These are phyloP conservation scores for Scaptomyza hsui DNA, from an alignment of 1,140 invertebrate genomes.

Conservation along the genomic window DNA sequence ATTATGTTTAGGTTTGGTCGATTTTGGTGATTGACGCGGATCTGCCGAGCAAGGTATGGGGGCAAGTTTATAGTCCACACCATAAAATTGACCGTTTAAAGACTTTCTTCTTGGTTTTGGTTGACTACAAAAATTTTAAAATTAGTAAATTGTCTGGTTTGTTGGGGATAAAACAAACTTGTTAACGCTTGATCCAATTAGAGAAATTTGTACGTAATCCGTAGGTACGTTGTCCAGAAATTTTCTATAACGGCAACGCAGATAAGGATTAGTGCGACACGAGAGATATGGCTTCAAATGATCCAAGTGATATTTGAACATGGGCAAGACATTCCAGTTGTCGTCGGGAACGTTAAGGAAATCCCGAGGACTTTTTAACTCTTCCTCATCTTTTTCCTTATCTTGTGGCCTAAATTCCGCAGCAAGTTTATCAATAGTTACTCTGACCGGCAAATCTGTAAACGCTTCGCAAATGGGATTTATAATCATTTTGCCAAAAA, in stretches of 20 bases:
- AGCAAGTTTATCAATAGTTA: slow-evolving; percentile 57
- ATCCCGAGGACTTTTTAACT: slow-evolving; percentile 27
- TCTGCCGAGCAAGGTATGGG: slow-evolving; percentile 55
- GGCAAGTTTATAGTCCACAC: slow-evolving; percentile 67
- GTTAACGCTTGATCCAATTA: slow-evolving; percentile 16
- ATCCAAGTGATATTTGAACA: slow-evolving; percentile 57
- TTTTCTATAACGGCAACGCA: slow-evolving; percentile 48
- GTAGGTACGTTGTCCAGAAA: slow-evolving; percentile 63
- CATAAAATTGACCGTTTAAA: slow-evolving; percentile 70
- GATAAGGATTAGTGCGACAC: slow-evolving; percentile 37
- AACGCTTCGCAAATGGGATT: slow-evolving; percentile 65
- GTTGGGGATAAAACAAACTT: slow-evolving; percentile 14
- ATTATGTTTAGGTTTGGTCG: neutral
- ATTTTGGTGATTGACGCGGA: slow-evolving; percentile 17
- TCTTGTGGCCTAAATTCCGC: slow-evolving; percentile 49
- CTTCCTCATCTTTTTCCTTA: slow-evolving; percentile 11
- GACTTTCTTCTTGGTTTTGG: slow-evolving; percentile 61
- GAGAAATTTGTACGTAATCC: slow-evolving; percentile 45
- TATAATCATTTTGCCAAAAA: slow-evolving; percentile 16
- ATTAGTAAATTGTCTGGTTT: neutral
- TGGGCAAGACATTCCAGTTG: slow-evolving; percentile 57
- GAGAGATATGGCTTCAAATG: slow-evolving; percentile 56
- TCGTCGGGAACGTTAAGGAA: slow-evolving; percentile 49
- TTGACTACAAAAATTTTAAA: slow-evolving; percentile 26
- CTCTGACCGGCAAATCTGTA: slow-evolving; percentile 51